Conservation (phyloP, 2,888 invertebrate species). For the Drosophila leonis region DNA sequence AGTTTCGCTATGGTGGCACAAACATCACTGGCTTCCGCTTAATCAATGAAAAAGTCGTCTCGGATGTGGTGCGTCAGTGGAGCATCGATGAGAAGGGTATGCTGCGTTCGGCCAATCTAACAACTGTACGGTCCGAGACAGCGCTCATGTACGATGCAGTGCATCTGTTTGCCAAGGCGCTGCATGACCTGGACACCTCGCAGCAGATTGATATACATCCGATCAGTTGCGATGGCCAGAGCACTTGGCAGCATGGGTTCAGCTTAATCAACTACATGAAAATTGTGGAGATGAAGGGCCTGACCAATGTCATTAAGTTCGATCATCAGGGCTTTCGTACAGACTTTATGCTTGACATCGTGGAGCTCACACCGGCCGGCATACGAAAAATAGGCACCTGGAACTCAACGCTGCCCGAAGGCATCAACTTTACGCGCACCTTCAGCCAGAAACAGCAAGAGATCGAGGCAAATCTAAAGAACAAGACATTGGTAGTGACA, state of each 20-base stretch:
- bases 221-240: slow-evolving; percentile 93
- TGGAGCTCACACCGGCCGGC: slow-evolving; percentile 94
- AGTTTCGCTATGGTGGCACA: slow-evolving; percentile 97
- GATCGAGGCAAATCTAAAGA: slow-evolving; percentile 95
- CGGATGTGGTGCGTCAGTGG: slow-evolving; percentile 92
- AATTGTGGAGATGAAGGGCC: slow-evolving; percentile 96
- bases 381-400: slow-evolving; percentile 94
- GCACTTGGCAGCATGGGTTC: slow-evolving; percentile 97
- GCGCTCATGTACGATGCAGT: slow-evolving; percentile 99
- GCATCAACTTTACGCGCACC: slow-evolving; percentile 94
- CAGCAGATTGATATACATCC: slow-evolving; percentile 95
- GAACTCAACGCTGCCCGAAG: slow-evolving; percentile 91
- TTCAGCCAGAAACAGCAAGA: slow-evolving; percentile 94
- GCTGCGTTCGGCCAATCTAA: slow-evolving; percentile 86
- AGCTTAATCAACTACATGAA: slow-evolving; percentile 98
- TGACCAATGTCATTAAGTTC: slow-evolving; percentile 96
- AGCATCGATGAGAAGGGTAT: slow-evolving; percentile 90
- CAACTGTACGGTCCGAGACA: slow-evolving; percentile 90
- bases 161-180: slow-evolving; percentile 95
- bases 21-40: slow-evolving; percentile 97
- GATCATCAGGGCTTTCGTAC: slow-evolving; percentile 97
- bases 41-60: slow-evolving; percentile 94
- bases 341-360: slow-evolving; percentile 95
- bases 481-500: slow-evolving; percentile 96
- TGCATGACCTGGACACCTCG: slow-evolving; percentile 95